Conservation (phyloP, 2,113 vertebrate species). For the Eupsittula cactorum region DNA sequence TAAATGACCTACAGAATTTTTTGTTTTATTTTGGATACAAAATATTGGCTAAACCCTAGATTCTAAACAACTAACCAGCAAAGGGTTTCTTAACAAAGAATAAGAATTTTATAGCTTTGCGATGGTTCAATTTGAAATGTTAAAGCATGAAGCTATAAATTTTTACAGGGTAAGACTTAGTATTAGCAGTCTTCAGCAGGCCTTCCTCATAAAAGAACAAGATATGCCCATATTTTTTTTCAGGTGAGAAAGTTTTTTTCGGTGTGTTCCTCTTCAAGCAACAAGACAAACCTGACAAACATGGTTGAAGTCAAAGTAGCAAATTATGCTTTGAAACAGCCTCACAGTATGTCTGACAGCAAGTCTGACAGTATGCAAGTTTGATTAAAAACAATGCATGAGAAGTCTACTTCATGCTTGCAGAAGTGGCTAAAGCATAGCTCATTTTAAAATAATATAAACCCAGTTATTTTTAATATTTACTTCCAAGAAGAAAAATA, state of each 20-base stretch:
- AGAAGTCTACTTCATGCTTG: background rate
- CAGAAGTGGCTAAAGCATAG: background rate
- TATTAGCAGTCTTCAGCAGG: background rate
- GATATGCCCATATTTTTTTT: background rate
- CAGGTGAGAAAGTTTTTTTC: background rate
- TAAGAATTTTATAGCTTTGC: background rate
- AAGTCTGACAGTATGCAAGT: background rate
- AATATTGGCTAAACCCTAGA: background rate
- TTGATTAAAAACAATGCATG: background rate
- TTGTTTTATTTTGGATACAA: background rate
- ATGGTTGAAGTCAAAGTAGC: background rate
- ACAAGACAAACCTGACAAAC: background rate
- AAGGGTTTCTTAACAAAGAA: background rate
- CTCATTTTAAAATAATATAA: background rate
- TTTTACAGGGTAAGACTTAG: background rate
- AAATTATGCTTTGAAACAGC: background rate
- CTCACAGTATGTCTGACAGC: background rate
- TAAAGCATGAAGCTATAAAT: background rate
- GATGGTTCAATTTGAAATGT: background rate
- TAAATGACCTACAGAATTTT: background rate
- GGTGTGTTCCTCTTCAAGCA: background rate
- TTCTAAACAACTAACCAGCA: background rate
- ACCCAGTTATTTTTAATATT: background rate
- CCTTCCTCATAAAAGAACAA: background rate
- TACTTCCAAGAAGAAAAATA: background rate